Evolutionary conservation across 2,888 invertebrate species (phyloP).

Genomic region (Pheosia tremula): DNA sequence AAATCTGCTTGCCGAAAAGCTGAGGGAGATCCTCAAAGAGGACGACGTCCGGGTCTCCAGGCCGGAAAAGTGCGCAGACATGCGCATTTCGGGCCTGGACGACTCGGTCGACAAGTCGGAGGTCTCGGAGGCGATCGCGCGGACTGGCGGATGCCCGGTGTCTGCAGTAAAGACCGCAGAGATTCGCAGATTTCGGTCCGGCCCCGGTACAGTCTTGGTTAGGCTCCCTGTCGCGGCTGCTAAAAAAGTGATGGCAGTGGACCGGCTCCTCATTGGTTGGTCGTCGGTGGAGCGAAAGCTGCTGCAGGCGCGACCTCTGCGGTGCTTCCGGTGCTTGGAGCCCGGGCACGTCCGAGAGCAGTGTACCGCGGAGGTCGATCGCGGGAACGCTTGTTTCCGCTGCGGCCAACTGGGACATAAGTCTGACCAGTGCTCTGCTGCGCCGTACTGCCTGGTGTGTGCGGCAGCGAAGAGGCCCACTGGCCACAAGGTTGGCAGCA

Average conservation of each 20-base stretch:
- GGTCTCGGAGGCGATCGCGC: neutral
- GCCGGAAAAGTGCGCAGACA: too few relatives aligned
- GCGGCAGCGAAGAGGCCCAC: too few relatives aligned
- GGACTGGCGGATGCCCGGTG: too few relatives aligned
- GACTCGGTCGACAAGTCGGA: neutral
- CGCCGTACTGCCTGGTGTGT: too few relatives aligned
- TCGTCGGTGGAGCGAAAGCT: neutral
- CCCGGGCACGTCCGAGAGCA: neutral
- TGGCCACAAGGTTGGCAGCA: neutral
- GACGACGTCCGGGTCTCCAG: too few relatives aligned
- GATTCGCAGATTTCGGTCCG: neutral
- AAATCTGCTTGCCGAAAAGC: too few relatives aligned
- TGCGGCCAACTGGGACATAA: neutral
- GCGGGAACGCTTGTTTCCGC: neutral
- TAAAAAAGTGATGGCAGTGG: neutral
- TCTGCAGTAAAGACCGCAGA: neutral
- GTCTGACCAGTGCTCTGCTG: neutral
- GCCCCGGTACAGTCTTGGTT: neutral
- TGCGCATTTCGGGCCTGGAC: too few relatives aligned
- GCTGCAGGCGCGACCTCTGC: neutral
- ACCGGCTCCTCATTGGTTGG: too few relatives aligned
- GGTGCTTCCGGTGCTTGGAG: neutral
- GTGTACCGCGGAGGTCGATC: neutral
- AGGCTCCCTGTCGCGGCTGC: neutral
- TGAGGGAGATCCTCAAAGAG: too few relatives aligned